Percentiles rank a stretch among this genome's conserved stretches.
Evolutionary conservation across 2,888 invertebrate genomes (phyloP).

Genomic region (Nephrotoma flavescens): DNA sequence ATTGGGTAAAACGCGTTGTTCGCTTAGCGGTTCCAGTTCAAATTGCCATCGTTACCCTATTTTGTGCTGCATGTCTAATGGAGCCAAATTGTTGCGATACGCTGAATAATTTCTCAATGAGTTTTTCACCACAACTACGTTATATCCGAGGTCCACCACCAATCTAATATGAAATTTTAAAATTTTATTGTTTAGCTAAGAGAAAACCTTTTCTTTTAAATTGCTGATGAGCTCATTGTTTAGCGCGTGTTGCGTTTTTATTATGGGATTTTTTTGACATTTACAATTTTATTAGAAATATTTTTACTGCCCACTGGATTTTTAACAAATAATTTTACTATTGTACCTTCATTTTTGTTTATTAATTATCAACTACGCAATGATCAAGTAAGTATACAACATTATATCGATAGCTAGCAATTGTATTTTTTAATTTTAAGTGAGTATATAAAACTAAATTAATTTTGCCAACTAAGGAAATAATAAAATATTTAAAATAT

Average conservation of each 20-base stretch:
- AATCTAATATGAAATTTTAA: slow-evolving; percentile 32
- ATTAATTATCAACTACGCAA: not conserved
- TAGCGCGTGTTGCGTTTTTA: not conserved
- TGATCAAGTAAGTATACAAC: not conserved
- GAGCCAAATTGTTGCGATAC: slow-evolving; percentile 63
- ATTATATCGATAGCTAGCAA: not conserved
- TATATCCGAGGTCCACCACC: slow-evolving; percentile 65
- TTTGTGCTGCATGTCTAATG: slow-evolving; percentile 53
- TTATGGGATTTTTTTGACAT: not conserved
- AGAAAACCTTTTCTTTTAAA: not conserved
- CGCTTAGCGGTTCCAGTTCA: slow-evolving; percentile 57
- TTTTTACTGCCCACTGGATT: not conserved
- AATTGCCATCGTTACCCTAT: slow-evolving; percentile 48
- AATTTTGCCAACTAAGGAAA: not conserved
- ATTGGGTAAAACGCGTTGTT: slow-evolving; percentile 51
- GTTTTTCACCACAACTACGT: slow-evolving; percentile 55
- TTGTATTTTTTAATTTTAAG: not conserved
- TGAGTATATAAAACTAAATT: not conserved
- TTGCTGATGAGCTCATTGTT: not conserved
- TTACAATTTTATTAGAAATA: not conserved
- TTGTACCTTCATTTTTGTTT: not conserved
- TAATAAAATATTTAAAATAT: not conserved
- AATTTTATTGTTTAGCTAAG: not conserved
- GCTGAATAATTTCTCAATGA: slow-evolving; percentile 54
- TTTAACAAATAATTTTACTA: not conserved